Evolutionary conservation across 2,797 vertebrate species (phyloP).

Genomic region (Mastacembelus armatus): DNA sequence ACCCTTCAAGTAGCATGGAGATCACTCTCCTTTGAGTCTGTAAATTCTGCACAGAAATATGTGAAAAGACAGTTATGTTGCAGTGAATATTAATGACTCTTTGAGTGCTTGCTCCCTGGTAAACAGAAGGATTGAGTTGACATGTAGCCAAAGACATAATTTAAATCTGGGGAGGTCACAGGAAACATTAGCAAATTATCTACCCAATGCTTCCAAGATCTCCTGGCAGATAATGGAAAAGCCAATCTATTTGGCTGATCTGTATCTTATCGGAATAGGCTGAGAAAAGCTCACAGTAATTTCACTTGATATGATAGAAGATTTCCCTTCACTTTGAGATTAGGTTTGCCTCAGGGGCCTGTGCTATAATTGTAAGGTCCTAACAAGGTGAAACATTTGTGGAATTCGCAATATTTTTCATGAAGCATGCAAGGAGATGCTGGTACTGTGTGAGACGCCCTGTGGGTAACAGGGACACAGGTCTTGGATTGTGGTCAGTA

Average conservation of each 20-base stretch:
- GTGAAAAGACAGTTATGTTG: slow-evolving; percentile 71
- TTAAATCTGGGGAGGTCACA: slow-evolving; percentile 87
- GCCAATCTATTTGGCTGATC: slow-evolving; percentile 86
- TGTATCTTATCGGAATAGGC: slow-evolving; percentile 85
- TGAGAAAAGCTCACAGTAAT: slow-evolving; percentile 84
- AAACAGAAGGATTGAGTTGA: slow-evolving; percentile 79
- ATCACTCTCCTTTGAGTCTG: slow-evolving; percentile 59
- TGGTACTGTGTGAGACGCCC: slow-evolving; percentile 20
- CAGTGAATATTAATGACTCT: slow-evolving; percentile 80
- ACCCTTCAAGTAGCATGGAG: slow-evolving; percentile 61
- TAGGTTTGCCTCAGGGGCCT: slow-evolving; percentile 80
- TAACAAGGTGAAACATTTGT: slow-evolving; percentile 83
- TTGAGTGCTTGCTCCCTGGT: slow-evolving; percentile 76
- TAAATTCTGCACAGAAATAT: slow-evolving; percentile 66
- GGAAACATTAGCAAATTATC: slow-evolving; percentile 89
- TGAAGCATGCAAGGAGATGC: slow-evolving; percentile 45
- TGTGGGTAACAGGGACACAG: slow-evolving; percentile 4
- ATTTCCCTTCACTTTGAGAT: slow-evolving; percentile 85
- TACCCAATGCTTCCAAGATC: slow-evolving; percentile 84
- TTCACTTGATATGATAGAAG: slow-evolving; percentile 85
- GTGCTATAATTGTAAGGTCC: slow-evolving; percentile 79
- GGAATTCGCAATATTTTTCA: slow-evolving; percentile 73
- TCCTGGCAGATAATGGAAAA: slow-evolving; percentile 83
- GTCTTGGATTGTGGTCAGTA: not conserved
- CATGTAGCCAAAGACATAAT: slow-evolving; percentile 84